Evolutionary conservation across 2,797 vertebrate genomes (phyloP).

Genomic region (Acrossocheilus fasciatus): DNA sequence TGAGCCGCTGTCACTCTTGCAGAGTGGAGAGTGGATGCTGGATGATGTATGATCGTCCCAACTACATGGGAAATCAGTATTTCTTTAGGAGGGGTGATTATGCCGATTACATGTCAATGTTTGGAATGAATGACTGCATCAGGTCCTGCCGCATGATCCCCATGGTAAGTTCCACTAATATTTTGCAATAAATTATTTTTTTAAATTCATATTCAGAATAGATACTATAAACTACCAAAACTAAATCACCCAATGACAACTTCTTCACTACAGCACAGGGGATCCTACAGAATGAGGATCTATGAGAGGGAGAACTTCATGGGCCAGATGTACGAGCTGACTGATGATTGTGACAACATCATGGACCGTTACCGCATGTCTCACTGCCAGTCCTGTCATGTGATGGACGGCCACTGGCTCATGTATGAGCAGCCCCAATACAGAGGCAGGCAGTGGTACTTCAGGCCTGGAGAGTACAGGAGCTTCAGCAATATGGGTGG

Average conservation of each 20-base stretch:
- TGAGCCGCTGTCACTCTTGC: conserved; percentile 78
- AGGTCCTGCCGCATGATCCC: conserved; percentile 63
- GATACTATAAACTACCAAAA: neutral
- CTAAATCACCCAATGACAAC: neutral
- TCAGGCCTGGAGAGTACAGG: conserved; percentile 80
- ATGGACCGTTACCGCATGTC: conserved; percentile 76
- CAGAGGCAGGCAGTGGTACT: conserved; percentile 77
- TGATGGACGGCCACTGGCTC: conserved; percentile 79
- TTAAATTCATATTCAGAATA: no score
- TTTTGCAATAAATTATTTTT: neutral
- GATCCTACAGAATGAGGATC: conserved; percentile 78
- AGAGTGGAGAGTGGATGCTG: conserved; percentile 71
- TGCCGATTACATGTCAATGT: conserved; percentile 67
- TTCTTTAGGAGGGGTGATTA: conserved; percentile 70
- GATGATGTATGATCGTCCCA: conserved; percentile 71
- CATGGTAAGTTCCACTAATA: conserved; percentile 38
- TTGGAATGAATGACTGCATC: conserved; percentile 63
- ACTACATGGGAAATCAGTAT: conserved; percentile 70
- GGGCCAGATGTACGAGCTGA: conserved; percentile 77
- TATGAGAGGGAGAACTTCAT: conserved; percentile 76
- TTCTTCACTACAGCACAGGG: conserved; percentile 69
- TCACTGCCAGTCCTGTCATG: conserved; percentile 77
- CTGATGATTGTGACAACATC: conserved; percentile 77
- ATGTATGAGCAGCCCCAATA: conserved; percentile 75
- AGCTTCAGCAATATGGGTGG: conserved; percentile 73